phyloP scores from a whole-genome alignment of 2,113 vertebrate species.

The Thermophis baileyi region DNA sequence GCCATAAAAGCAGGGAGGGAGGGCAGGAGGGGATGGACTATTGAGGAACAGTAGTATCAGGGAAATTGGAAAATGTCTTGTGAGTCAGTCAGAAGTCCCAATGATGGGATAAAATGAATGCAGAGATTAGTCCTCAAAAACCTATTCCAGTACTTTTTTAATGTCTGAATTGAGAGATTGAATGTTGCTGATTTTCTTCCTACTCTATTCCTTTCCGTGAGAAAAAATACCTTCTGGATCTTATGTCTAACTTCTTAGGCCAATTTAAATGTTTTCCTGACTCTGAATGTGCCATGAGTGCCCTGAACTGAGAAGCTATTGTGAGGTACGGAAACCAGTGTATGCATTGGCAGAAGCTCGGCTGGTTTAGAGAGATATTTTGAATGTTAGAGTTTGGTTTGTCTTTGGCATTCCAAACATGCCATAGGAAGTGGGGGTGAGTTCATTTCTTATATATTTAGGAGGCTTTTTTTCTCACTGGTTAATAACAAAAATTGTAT shows the following conservation, averaged over 20 bases:
- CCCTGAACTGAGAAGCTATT: neutral
- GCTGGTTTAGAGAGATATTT: neutral
- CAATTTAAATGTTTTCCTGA: fast-evolving
- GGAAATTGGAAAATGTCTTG: neutral
- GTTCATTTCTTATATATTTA: constrained; percentile 33
- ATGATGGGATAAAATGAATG: neutral
- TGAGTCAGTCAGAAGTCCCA: neutral
- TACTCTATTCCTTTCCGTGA: neutral
- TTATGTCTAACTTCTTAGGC: neutral
- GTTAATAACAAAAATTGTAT: constrained; percentile 36
- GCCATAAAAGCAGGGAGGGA: neutral
- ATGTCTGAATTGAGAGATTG: neutral
- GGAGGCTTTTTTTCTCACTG: constrained; percentile 50
- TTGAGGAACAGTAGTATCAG: neutral
- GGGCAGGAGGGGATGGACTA: neutral
- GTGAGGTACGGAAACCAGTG: constrained; percentile 22
- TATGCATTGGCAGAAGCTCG: constrained; percentile 2
- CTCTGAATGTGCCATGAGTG: neutral
- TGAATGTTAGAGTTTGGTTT: constrained; percentile 48
- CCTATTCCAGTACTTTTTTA: neutral
- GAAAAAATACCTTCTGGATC: neutral
- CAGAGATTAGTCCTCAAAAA: neutral
- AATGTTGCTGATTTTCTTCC: neutral
- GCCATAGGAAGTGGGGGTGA: neutral
- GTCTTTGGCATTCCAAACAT: constrained; percentile 61